These are phyloP conservation scores for Diploscapter pachys DNA, from an alignment of 1,140 invertebrate species.

Conservation along the genomic window DNA sequence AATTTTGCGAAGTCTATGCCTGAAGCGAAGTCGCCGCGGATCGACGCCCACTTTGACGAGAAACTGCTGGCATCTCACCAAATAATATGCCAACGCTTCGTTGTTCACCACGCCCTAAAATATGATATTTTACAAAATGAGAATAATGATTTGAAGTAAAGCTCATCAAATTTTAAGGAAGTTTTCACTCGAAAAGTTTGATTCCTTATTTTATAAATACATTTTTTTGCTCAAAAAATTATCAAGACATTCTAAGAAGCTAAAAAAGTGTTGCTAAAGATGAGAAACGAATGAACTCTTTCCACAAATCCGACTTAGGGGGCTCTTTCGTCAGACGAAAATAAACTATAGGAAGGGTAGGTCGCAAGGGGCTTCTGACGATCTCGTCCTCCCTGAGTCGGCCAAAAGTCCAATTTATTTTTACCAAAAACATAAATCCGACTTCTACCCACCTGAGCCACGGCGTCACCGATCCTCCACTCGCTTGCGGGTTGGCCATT, in stretches of 20 bases:
- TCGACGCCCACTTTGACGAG: constrained; percentile 79
- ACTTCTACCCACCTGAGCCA: constrained; percentile 40
- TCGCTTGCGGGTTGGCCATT: constrained; percentile 61
- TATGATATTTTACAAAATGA: constrained; percentile 30
- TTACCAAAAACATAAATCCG: no score
- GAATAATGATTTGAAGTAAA: background rate
- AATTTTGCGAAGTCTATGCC: no score
- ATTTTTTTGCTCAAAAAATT: no score
- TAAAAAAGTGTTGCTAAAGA: no score
- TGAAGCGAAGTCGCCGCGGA: constrained; percentile 77
- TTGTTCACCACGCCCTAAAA: constrained; percentile 79
- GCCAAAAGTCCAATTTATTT: no score
- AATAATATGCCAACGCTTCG: constrained; percentile 94
- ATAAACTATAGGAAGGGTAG: no score
- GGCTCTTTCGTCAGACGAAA: no score
- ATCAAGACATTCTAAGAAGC: no score
- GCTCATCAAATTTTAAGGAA: background rate
- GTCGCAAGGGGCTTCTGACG: no score
- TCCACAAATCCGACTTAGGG: no score
- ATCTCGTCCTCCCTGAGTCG: no score
- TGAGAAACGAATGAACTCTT: no score
- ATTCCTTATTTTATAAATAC: background rate
- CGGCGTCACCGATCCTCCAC: constrained; percentile 60
- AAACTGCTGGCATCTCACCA: constrained; percentile 89
- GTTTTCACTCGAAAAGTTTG: background rate